A percentile compares a stretch with the other conserved stretches of the same genome.
Conservation (phyloP, 2,888 invertebrate genomes). For the Tineola bisselliella region DNA sequence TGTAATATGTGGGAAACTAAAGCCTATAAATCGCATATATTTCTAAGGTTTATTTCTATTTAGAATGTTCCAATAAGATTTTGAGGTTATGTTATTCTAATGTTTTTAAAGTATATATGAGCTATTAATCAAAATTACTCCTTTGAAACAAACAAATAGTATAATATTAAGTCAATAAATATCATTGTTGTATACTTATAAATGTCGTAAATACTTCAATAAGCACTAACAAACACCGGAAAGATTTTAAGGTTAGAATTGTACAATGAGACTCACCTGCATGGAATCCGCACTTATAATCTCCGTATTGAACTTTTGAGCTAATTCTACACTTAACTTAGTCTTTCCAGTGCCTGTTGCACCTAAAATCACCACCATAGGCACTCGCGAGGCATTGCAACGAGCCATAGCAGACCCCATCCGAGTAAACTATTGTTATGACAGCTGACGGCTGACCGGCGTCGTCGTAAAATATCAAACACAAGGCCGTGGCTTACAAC, state of each 20-base stretch:
- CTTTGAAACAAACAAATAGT: too few species aligned
- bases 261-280: constrained; percentile 80
- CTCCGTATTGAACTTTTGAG: constrained; percentile 85
- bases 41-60: too few species aligned
- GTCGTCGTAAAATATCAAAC: too few species aligned
- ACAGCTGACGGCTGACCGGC: too few species aligned
- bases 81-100: neutral
- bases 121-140: too few species aligned
- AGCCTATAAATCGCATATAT: too few species aligned
- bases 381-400: constrained; percentile 53
- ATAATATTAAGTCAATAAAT: too few species aligned
- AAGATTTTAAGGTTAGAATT: neutral
- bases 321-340: constrained; percentile 91
- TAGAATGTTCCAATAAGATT: neutral
- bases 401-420: constrained; percentile 42
- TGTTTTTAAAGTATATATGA: neutral
- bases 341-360: constrained; percentile 98
- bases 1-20: too few species aligned
- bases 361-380: constrained; percentile 91
- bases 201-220: too few species aligned
- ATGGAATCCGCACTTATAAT: constrained; percentile 98
- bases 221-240: too few species aligned
- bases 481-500: too few species aligned
- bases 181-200: too few species aligned
- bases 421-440: constrained; percentile 35